phyloP scores from a whole-genome alignment of 37 sponge, comb jelly and placozoan genomes.

The Halisarca cf. caerulea region DNA sequence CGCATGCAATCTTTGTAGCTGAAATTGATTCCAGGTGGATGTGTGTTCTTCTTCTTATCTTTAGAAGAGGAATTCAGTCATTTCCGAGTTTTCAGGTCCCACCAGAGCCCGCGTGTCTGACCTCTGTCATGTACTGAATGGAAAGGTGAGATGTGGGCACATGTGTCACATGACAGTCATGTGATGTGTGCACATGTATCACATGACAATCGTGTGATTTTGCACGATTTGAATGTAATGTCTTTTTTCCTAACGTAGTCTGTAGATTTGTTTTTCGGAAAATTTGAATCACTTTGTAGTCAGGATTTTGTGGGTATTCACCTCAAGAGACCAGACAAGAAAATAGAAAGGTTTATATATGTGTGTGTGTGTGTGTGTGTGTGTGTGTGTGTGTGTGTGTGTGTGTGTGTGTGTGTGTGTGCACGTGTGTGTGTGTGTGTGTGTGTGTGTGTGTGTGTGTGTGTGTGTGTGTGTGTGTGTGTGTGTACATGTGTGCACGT shows the following conservation, averaged over 20 bases:
- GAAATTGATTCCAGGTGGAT: too few relatives aligned
- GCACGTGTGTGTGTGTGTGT: conserved; percentile 7
- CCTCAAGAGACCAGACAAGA: conserved; percentile 87
- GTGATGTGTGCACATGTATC: too few relatives aligned
- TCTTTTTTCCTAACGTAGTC: too few relatives aligned
- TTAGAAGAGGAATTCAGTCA: conserved; percentile 45
- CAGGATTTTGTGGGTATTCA: conserved; percentile 69
- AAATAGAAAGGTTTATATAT: conserved; percentile 73
- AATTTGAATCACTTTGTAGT: conserved; percentile 53
- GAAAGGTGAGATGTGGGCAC: conserved; percentile 43
- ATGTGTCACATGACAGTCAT: too few relatives aligned
- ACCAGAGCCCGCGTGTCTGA: conserved; percentile 29
- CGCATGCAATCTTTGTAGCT: too few relatives aligned
- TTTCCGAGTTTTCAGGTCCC: conserved; percentile 38
- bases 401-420: conserved; percentile 7
- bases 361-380: conserved; percentile 36
- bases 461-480: neutral
- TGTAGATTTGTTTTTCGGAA: conserved; percentile 52
- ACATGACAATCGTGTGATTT: too few relatives aligned
- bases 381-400: conserved; percentile 34
- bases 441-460: neutral
- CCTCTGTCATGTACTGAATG: conserved; percentile 39
- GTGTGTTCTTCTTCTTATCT: neutral
- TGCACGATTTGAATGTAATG: too few relatives aligned
- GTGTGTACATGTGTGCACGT: neutral